These are phyloP conservation scores for Genyomyrus donnyi DNA, from an alignment of 2,113 vertebrate species.

Conservation along the genomic window DNA sequence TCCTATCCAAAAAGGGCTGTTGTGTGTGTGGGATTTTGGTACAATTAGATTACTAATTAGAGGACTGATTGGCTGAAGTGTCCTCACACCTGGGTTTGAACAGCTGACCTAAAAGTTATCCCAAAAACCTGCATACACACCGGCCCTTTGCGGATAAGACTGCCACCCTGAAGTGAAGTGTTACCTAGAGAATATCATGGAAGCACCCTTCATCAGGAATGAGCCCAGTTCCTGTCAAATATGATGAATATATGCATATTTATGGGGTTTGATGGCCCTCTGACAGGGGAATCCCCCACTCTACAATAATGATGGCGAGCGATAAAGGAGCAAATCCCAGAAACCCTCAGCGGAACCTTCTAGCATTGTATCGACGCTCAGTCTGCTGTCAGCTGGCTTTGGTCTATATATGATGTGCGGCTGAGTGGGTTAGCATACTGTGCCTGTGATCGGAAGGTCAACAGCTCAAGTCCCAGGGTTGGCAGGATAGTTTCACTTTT, in stretches of 20 bases:
- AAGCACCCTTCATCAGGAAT: background rate
- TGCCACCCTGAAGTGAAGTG: background rate
- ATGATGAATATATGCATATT: background rate
- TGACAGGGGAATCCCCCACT: background rate
- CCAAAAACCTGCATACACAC: background rate
- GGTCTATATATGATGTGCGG: background rate
- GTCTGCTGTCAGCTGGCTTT: background rate
- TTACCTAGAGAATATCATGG: background rate
- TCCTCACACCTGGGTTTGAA: background rate
- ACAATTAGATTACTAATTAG: background rate
- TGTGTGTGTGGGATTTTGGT: background rate
- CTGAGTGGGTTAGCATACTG: background rate
- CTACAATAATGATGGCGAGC: background rate
- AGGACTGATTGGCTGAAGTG: background rate
- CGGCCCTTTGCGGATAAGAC: no score
- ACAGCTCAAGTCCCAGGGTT: background rate
- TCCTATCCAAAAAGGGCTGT: background rate
- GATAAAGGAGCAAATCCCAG: background rate
- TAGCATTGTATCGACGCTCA: background rate
- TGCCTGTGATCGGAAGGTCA: background rate
- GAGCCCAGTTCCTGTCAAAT: background rate
- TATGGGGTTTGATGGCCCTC: background rate
- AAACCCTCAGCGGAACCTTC: background rate
- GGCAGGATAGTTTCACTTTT: background rate
- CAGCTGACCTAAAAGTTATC: background rate